Conservation (phyloP, 37 sponge, comb jelly and placozoan genomes). For the Chondrosia reniformis region DNA sequence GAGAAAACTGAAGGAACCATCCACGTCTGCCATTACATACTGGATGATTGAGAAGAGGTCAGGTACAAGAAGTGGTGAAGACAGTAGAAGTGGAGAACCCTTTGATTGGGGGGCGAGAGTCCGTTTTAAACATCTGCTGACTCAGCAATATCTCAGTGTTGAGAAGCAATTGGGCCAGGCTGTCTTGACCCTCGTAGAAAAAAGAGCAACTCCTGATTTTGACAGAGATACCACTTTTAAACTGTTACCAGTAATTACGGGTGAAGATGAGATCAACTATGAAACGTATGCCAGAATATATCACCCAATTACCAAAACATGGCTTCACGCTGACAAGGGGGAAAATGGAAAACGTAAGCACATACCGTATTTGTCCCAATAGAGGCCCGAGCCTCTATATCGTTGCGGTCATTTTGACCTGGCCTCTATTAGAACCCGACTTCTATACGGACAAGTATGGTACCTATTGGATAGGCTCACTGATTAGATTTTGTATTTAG, state of each 20-base stretch:
- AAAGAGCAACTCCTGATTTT: background rate
- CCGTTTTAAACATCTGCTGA: slow-evolving; percentile 70
- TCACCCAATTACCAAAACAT: slow-evolving; percentile 41
- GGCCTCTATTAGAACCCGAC: too few species aligned
- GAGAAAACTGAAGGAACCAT: slow-evolving; percentile 51
- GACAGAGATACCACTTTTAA: slow-evolving; percentile 56
- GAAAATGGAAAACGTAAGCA: too few species aligned
- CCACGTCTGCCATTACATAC: slow-evolving; percentile 80
- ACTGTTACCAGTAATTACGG: slow-evolving; percentile 58
- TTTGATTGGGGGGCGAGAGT: slow-evolving; percentile 66
- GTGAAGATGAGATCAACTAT: slow-evolving; percentile 43
- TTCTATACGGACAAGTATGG: too few species aligned
- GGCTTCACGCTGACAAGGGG: slow-evolving; percentile 66
- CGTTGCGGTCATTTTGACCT: too few species aligned
- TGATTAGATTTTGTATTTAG: too few species aligned
- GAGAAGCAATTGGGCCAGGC: slow-evolving; percentile 1
- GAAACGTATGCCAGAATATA: slow-evolving; percentile 71
- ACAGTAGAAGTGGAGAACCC: slow-evolving; percentile 39
- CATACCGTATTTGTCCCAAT: too few species aligned
- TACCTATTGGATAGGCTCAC: too few species aligned
- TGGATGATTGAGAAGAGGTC: slow-evolving; percentile 78
- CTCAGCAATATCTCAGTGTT: slow-evolving; percentile 66
- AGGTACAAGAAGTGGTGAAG: slow-evolving; percentile 48
- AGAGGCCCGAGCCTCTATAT: too few species aligned
- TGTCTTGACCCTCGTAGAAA: slow-evolving; percentile 9